phyloP scores from a whole-genome alignment of 2,888 invertebrate species.

The Gisinianus flammeolus region DNA sequence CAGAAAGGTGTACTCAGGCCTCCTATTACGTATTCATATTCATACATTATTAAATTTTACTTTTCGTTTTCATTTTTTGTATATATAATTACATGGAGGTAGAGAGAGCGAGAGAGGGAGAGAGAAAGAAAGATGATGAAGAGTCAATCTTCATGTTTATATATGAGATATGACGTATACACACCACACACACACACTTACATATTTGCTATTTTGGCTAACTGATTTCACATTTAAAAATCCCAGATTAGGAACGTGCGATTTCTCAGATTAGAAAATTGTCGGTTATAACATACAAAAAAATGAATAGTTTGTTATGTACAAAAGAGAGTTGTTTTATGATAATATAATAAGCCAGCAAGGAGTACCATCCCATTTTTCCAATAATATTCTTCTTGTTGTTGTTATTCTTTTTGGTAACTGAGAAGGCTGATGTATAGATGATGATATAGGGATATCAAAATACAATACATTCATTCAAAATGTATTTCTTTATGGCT shows the following conservation, averaged over 20 bases:
- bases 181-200: too few species aligned
- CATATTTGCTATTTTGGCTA: neutral
- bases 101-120: neutral
- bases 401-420: too few species aligned
- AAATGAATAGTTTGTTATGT: too few species aligned
- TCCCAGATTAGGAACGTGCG: neutral
- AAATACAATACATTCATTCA: neutral
- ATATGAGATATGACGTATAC: too few species aligned
- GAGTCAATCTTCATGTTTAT: too few species aligned
- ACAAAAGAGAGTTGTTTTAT: neutral
- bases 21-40: too few species aligned
- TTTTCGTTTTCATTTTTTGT: neutral
- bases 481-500: neutral
- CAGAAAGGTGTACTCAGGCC: too few species aligned
- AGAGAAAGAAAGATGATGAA: neutral
- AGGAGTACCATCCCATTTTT: neutral
- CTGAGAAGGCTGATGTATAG: too few species aligned
- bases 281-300: neutral
- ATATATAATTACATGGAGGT: neutral
- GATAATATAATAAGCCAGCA: neutral
- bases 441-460: too few species aligned
- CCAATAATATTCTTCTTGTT: too few species aligned
- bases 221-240: conserved; percentile 3
- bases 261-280: conserved; percentile 9
- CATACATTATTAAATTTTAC: too few species aligned